Percentiles rank a stretch among this genome's conserved stretches.
These are phyloP conservation scores for Pempheris klunzingeri DNA, from an alignment of 2,797 vertebrate species.

Conservation along the genomic window DNA sequence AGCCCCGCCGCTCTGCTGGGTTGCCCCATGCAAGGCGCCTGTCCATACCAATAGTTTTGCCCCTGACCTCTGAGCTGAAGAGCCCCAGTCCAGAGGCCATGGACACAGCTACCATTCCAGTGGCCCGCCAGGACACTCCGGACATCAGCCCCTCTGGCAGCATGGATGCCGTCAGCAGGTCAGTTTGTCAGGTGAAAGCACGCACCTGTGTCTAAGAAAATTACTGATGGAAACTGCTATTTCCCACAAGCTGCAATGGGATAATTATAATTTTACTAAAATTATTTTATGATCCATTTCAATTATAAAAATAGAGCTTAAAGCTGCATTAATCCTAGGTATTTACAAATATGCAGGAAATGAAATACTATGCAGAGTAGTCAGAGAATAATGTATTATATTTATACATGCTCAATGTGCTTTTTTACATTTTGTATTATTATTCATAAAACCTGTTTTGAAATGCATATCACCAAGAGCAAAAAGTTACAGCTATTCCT, in stretches of 20 bases:
- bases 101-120: slow-evolving; percentile 70
- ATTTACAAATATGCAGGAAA: not conserved
- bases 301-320: not conserved
- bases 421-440: not conserved
- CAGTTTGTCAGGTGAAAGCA: slow-evolving; percentile 60
- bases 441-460: not conserved
- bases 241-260: not conserved
- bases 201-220: not conserved
- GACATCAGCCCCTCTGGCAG: slow-evolving; percentile 62
- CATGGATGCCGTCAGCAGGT: slow-evolving; percentile 85
- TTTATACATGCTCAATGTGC: not conserved
- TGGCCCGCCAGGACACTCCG: slow-evolving; percentile 1
- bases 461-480: not conserved
- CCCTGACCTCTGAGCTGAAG: slow-evolving; percentile 54
- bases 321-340: not conserved
- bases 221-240: not conserved
- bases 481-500: not conserved
- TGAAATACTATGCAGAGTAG: not conserved
- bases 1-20: slow-evolving; percentile 71
- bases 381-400: not conserved
- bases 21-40: slow-evolving; percentile 65
- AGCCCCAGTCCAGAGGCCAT: slow-evolving; percentile 70
- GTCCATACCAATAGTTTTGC: slow-evolving; percentile 71
- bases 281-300: not conserved
- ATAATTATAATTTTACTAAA: not conserved